These are phyloP conservation scores for Cephus spinipes DNA, from an alignment of 2,888 invertebrate genomes.

Conservation along the genomic window DNA sequence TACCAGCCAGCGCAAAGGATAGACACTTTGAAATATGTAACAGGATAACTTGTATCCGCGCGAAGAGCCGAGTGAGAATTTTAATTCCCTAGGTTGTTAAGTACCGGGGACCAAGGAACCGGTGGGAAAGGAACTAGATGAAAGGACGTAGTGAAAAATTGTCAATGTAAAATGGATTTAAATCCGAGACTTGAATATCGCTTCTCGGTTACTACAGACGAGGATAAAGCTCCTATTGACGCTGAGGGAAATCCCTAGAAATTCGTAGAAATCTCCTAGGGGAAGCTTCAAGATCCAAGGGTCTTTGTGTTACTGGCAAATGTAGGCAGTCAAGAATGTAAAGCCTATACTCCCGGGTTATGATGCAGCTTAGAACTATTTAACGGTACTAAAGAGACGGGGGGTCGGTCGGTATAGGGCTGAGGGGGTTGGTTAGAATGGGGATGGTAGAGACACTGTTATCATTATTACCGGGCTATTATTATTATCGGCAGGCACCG, in stretches of 20 bases:
- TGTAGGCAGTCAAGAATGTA: not conserved
- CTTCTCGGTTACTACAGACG: not conserved
- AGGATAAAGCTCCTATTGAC: not conserved
- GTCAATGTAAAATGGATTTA: not conserved
- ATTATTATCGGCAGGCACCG: not conserved
- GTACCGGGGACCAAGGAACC: not conserved
- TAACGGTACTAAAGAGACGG: not conserved
- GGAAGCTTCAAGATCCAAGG: not conserved
- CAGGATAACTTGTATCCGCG: not conserved
- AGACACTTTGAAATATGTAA: not conserved
- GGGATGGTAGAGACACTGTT: not conserved
- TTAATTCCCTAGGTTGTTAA: not conserved
- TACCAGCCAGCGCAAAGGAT: not conserved
- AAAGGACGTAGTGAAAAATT: not conserved
- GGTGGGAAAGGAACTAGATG: not conserved
- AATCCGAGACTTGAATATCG: not conserved
- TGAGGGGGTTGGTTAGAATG: not conserved
- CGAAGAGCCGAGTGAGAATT: not conserved
- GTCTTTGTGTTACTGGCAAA: not conserved
- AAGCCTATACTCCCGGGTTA: not conserved
- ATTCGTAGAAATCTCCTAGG: not conserved
- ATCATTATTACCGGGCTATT: not conserved
- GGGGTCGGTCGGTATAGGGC: not conserved
- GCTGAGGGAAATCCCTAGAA: not conserved
- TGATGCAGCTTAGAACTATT: not conserved